A percentile compares a stretch with the other conserved stretches of the same genome.
These are phyloP conservation scores for Thymallus thymallus DNA, from an alignment of 2,113 vertebrate species.

Conservation along the genomic window DNA sequence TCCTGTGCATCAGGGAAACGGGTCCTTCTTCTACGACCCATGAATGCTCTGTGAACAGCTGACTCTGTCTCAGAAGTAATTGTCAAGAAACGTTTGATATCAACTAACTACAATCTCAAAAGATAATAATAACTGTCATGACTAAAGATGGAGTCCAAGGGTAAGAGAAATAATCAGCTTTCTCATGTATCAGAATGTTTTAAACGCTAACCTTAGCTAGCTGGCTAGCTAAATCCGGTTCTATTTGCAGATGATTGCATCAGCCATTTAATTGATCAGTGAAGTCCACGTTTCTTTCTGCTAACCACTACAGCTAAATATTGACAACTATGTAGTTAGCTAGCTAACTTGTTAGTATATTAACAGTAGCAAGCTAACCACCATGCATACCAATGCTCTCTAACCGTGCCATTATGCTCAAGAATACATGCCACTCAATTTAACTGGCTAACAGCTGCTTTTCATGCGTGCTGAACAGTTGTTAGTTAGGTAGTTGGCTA, in stretches of 20 bases:
- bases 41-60: constrained; percentile 59
- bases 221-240: constrained; percentile 24
- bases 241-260: constrained; percentile 42
- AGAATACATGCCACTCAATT: no score
- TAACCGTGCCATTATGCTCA: no score
- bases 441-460: no score
- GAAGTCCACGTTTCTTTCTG: no score
- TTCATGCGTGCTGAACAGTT: no score
- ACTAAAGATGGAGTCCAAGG: constrained; percentile 71
- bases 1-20: constrained; percentile 50
- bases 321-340: background rate
- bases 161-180: constrained; percentile 55
- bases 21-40: constrained; percentile 44
- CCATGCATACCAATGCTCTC: no score
- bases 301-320: background rate
- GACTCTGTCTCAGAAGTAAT: constrained; percentile 28
- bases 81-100: constrained; percentile 10
- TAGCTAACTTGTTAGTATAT: background rate
- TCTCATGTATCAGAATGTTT: background rate
- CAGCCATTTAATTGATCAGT: constrained; percentile 8
- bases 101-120: background rate
- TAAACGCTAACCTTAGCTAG: constrained; percentile 3
- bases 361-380: no score
- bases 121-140: constrained; percentile 56
- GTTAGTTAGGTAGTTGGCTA: no score